Conservation (phyloP, 2,888 invertebrate species). For the Spilosoma lubricipeda region DNA sequence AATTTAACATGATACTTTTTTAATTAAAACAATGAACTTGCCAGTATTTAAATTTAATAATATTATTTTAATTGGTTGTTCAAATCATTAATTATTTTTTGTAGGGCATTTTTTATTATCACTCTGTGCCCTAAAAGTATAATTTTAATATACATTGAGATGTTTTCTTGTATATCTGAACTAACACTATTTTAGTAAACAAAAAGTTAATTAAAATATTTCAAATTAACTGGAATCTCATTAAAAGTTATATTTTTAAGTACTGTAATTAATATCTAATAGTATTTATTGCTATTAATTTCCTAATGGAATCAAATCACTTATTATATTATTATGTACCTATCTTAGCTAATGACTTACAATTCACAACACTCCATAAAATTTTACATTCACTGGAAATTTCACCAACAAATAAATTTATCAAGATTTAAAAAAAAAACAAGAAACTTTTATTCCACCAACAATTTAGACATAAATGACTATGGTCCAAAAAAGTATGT, state of each 20-base stretch:
- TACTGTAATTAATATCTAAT: conserved; percentile 12
- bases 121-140: neutral
- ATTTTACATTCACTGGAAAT: conserved; percentile 18
- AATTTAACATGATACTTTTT: neutral
- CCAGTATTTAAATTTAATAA: too few species aligned
- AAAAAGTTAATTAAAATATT: neutral
- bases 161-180: neutral
- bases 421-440: neutral
- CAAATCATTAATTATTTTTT: neutral
- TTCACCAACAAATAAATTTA: conserved; percentile 8
- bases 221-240: neutral
- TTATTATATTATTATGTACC: conserved; percentile 25
- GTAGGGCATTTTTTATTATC: neutral
- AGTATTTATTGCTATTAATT: conserved; percentile 39
- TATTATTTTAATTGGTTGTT: neutral
- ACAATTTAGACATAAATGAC: conserved; percentile 13
- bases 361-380: conserved; percentile 38
- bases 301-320: conserved; percentile 30
- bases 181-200: neutral
- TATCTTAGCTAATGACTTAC: conserved; percentile 46
- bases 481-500: conserved; percentile 1
- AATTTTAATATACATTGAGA: neutral
- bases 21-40: neutral
- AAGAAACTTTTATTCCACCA: neutral
- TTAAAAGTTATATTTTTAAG: neutral